Evolutionary conservation across 1,140 invertebrate genomes (phyloP), one percentile per base, ranked within the genome.

Genomic region (Drosophila lini): DNA sequence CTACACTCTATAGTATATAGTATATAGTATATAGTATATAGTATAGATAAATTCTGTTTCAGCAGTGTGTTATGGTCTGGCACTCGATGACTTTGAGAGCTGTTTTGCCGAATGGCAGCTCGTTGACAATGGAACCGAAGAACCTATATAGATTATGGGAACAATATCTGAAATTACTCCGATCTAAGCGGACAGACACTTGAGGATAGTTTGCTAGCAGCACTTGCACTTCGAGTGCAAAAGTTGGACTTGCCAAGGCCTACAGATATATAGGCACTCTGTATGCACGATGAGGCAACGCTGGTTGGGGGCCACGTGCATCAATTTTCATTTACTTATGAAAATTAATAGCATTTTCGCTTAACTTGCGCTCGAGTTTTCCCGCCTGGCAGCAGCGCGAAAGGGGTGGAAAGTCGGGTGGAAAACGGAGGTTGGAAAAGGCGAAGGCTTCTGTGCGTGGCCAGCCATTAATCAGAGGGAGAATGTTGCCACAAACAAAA

Each of bases 241-340:
- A 69, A 56, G 63, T 68, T 68, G 15, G 22, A 15, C 25, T 32
- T 16, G 32, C 48, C 63, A 70, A 69, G 67, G 67, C 48, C 36
- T 38, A 28, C 5, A 28, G 25, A 28, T 28, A 28, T 42, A 56
- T 28, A 41, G 31, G 13, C 42, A n/a, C 32, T 47, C 32, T 31
- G 40, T 41, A 9, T 36, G 41, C 10, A 15, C 11, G 63, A 38
- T 36, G 25, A 28, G 44, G 41, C 34, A 40, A 34, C 34, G 32
- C n/a, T 11, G 48, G 40, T 7, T 16, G 61, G 11, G 25, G 47
- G 50, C 42, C 13, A 41, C 52, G 56, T 45, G 77, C 64, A 78
- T 78, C 75, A 78, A 78, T 78, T 78, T 78, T 78, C 76, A 78
- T 78, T 78, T 78, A 78, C 76, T 78, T 78, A 78, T 78, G 76